phyloP scores from a whole-genome alignment of 2,113 vertebrate genomes.

The Cacatua alba region DNA sequence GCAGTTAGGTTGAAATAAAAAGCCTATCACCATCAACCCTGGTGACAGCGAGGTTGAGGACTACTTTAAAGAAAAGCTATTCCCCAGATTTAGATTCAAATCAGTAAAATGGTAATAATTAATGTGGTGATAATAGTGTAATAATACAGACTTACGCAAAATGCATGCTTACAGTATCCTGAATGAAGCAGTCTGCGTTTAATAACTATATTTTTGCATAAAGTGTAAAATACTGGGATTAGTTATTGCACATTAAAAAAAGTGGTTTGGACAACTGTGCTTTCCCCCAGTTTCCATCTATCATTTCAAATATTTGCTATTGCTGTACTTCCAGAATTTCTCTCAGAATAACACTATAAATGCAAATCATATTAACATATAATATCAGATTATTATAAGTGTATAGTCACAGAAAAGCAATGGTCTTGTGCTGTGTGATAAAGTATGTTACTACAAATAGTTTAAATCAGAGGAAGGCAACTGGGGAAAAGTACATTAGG shows the following conservation, averaged over 20 bases:
- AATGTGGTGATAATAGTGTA: background rate
- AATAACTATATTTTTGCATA: background rate
- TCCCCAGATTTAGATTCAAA: background rate
- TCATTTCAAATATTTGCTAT: conserved; percentile 3
- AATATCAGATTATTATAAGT: conserved; percentile 34
- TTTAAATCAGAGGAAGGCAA: conserved; percentile 57
- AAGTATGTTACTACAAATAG: conserved; percentile 29
- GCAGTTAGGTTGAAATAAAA: background rate
- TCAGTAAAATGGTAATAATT: background rate
- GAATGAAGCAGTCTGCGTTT: background rate
- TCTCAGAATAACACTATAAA: conserved; percentile 14
- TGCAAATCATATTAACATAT: conserved; percentile 22
- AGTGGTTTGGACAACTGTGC: background rate
- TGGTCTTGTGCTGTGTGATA: background rate
- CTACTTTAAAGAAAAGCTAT: background rate
- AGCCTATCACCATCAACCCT: background rate
- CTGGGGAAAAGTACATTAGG: conserved; percentile 28
- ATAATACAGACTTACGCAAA: background rate
- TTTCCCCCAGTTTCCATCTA: background rate
- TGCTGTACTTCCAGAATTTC: background rate
- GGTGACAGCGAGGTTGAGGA: background rate
- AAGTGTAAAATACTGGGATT: background rate
- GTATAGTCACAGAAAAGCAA: background rate
- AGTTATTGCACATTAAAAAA: background rate
- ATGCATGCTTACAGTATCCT: background rate